Evolutionary conservation across 2,113 vertebrate species (phyloP).

Genomic region (Echinops telfairi): DNA sequence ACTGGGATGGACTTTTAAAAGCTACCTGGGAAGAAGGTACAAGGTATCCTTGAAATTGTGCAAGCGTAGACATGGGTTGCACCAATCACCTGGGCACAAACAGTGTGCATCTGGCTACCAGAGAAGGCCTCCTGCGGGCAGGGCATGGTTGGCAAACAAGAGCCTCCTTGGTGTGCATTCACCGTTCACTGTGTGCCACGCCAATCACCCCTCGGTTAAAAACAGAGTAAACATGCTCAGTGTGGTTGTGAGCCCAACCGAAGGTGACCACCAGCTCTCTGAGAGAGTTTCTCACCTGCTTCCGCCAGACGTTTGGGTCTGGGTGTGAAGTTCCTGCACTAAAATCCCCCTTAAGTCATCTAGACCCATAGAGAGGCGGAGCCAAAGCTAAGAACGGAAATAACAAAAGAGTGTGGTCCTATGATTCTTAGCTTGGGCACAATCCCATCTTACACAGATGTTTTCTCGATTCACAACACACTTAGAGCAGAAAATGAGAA

Average conservation of each 20-base stretch:
- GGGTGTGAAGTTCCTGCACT: neutral
- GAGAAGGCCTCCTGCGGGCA: too few relatives aligned
- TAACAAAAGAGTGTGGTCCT: neutral
- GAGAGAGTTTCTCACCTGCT: neutral
- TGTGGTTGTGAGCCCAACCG: neutral
- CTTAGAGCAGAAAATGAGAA: neutral
- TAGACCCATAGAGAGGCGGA: neutral
- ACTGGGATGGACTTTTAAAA: too few relatives aligned
- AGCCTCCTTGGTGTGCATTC: too few relatives aligned
- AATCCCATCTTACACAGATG: neutral
- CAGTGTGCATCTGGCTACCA: too few relatives aligned
- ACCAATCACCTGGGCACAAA: too few relatives aligned
- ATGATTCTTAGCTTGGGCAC: neutral
- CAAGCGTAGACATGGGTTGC: too few relatives aligned
- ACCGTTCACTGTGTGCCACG: neutral
- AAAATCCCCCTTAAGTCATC: neutral
- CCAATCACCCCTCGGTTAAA: neutral
- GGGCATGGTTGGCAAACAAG: too few relatives aligned
- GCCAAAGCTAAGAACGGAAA: neutral
- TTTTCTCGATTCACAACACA: neutral
- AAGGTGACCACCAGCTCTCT: neutral
- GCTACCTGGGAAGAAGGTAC: too few relatives aligned
- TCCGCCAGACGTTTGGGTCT: neutral
- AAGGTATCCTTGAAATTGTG: too few relatives aligned
- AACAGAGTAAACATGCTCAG: neutral